Conservation (phyloP, 2,797 vertebrate genomes). For the Rallus crepitans region DNA sequence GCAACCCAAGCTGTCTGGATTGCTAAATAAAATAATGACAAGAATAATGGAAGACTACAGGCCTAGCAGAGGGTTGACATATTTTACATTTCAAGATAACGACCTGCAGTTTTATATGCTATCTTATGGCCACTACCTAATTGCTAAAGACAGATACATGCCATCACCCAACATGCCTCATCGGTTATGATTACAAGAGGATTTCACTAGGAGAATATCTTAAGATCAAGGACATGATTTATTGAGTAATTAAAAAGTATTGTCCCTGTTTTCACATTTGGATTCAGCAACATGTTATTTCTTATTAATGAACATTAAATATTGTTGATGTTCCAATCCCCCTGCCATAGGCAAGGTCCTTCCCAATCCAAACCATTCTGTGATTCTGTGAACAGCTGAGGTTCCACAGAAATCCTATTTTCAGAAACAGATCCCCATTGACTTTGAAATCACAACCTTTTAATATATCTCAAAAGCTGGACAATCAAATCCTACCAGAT, state of each 20-base stretch:
- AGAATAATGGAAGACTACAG: not conserved
- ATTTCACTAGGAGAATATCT: not conserved
- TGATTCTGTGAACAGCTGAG: not conserved
- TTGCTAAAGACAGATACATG: not conserved
- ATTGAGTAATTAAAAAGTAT: not conserved
- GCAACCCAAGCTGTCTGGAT: not conserved
- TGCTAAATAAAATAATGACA: not conserved
- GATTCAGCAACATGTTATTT: not conserved
- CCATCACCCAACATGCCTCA: not conserved
- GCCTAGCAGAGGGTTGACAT: not conserved
- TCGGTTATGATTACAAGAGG: not conserved
- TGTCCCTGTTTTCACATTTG: not conserved
- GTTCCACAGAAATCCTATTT: not conserved
- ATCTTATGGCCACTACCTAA: not conserved
- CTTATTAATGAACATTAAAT: not conserved
- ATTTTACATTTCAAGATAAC: not conserved
- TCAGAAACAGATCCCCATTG: not conserved
- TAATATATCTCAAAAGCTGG: not conserved
- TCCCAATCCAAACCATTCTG: too few species aligned
- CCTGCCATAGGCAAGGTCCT: too few species aligned
- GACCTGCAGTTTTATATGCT: not conserved
- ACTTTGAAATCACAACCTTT: not conserved
- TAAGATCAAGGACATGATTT: not conserved
- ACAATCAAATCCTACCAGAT: not conserved
- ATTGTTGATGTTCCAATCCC: not conserved